Base-by-base conservation (phyloP, 2,797 vertebrate genomes). In the Gadopsis bispinosus region DNA sequence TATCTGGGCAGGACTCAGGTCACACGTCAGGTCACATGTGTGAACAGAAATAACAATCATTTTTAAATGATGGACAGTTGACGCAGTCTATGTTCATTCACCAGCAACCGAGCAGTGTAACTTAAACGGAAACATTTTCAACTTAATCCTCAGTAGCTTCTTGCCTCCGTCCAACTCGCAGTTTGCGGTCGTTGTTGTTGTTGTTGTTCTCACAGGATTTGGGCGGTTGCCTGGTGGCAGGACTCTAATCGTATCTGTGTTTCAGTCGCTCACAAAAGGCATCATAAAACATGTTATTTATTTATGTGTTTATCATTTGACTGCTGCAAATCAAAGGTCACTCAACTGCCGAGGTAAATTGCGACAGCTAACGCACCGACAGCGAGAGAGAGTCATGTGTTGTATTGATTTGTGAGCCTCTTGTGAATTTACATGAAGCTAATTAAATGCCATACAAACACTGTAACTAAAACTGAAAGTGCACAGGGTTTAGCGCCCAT, bases 331-430 rank as follows among this genome's bases (percentile, higher is more conserved):
- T 7, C 31, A 74, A 80, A 80, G 54, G 77, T 77, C 50, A n/a
- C 22, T 65, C 10, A n/a, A 19, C 29, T 26, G 35, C 55, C 60
- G 12, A 66, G 61, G 70, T 33, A 63, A 75, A 80, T 80, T 41
- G 67, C 26, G 45, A 48, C 60, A 63, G 47, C 11, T 16, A 41
- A 63, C n/a, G 54, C 10, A 63, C 35, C 64, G 54, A 14, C 10
- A 63, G 29, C 64, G 54, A 14, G 2, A 54, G 33, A 69, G 55
- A 59, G 47, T 14, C 20, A 31, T 55, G 47, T n/a, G 37, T 51
- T 73, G 10, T 63, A 84, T 81, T 79, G 84, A 87, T 88, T 69
- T 73, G 67, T 60, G 47, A 64, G 53, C 29, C 43, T 64, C 68
- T 69, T 48, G 17, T 73, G 65, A 83, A 78, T 77, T 71, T 59